These are phyloP conservation scores for Myotis pilosus DNA, from an alignment of 2,797 vertebrate species.

Conservation along the genomic window DNA sequence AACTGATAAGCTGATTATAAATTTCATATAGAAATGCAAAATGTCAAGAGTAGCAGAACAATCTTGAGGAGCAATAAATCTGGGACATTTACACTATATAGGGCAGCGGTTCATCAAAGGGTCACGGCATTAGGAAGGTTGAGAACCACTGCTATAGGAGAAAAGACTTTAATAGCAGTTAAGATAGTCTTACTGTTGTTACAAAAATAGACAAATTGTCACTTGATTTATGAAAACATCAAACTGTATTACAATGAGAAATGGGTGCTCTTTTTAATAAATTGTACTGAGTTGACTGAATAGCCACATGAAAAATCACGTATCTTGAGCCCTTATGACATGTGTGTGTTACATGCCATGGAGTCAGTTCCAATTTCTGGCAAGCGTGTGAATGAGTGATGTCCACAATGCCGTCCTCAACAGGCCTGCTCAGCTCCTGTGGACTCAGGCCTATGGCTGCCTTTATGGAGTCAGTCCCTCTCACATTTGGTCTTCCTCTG, in stretches of 20 bases:
- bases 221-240: not conserved
- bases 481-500: not conserved
- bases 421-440: no score
- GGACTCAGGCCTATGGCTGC: not conserved
- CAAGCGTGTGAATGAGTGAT: no score
- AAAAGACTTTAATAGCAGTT: not conserved
- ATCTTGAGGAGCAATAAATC: not conserved
- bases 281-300: not conserved
- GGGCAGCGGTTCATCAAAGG: no score
- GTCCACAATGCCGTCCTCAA: no score
- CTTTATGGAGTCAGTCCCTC: not conserved
- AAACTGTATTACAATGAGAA: not conserved
- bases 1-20: no score
- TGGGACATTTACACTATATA: not conserved
- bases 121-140: no score
- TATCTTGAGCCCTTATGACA: not conserved
- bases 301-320: not conserved
- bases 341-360: no score
- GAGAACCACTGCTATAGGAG: not conserved
- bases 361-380: no score
- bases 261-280: not conserved
- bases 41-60: not conserved
- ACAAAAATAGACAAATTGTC: not conserved
- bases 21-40: not conserved
- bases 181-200: not conserved